These are phyloP conservation scores for Halictus rubicundus DNA, from an alignment of 1,140 invertebrate genomes.

Conservation along the genomic window DNA sequence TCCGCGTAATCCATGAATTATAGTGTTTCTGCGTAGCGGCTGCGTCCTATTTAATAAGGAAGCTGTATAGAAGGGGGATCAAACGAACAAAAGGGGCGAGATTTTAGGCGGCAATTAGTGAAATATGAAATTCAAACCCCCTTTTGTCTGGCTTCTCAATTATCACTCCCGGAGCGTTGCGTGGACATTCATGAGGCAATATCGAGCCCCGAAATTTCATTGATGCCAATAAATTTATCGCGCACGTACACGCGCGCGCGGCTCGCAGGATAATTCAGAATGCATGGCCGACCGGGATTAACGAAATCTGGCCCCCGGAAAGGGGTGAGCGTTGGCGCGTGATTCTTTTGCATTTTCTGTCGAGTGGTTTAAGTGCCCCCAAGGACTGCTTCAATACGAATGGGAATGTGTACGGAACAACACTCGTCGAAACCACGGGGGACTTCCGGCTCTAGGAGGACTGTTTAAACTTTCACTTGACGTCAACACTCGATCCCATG, in stretches of 20 bases:
- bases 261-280: conserved; percentile 46
- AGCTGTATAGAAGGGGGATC: too few relatives aligned
- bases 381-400: conserved; percentile 48
- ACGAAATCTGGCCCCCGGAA: conserved; percentile 29
- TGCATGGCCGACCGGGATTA: conserved; percentile 54
- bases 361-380: conserved; percentile 54
- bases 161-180: not conserved
- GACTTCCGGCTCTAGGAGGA: conserved; percentile 50
- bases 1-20: too few relatives aligned
- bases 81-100: not conserved
- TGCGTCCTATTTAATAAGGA: not conserved
- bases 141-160: not conserved
- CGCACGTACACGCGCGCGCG: conserved; percentile 39
- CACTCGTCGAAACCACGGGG: conserved; percentile 39
- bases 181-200: conserved; percentile 23
- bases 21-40: too few relatives aligned
- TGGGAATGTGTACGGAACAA: conserved; percentile 40
- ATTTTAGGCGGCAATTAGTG: not conserved
- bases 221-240: conserved; percentile 59
- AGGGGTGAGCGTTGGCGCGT: conserved; percentile 64
- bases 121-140: not conserved
- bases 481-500: conserved; percentile 40
- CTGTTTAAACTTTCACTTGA: conserved; percentile 58
- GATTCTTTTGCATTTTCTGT: conserved; percentile 63
- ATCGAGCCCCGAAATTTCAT: conserved; percentile 49